Base-by-base conservation (phyloP, 2,113 vertebrate species). In the Romanogobio albipinnatus region DNA sequence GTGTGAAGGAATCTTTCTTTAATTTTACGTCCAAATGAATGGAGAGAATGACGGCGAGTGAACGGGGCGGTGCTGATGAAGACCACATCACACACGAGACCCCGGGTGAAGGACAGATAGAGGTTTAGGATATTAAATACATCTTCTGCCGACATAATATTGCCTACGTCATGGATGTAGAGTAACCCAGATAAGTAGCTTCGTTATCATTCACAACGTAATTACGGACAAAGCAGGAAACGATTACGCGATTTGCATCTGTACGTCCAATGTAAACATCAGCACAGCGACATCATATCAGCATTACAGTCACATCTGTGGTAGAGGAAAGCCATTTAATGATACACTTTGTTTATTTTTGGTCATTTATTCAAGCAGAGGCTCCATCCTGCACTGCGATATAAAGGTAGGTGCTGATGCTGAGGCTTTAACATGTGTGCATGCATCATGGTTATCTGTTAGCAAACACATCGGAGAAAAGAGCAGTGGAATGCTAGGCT, bases 31-130 rank as follows among this genome's bases (percentile, higher is more conserved):
- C 19, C 9, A n/a, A 13, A 11, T 43, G 53, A 56, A n/a, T 19
- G 15, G 1, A 77, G 5, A 29, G 17, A 36, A 56, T 29, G 77
- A 49, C 26, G 59, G 39, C 1, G 58, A 64, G n/a, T 56, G 33
- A 80, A 62, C 13, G 58, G 77, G 77, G 77, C 77, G 77, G 77
- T 47, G 77, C 77, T 26, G 45, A 47, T 14, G 76, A 59, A 24
- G 36, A 80, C 2, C 77, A 47, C 9, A 24, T 1, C 58, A 64
- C 43, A 62, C 36, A 26, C 36, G 19, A 59, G 10, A 45, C 76
- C 77, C 77, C n/a, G 15, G 24, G 3, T 5, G n/a, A 64, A 15
- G 4, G 58, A 64, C 59, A 80, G 9, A 33, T 3, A 43, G 53
- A 56, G 14, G 15, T 64, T 64, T 26, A 49, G 43, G 39, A 64